A percentile compares a stretch with the other conserved stretches of the same genome.
Conservation (phyloP, 1,140 invertebrate species). For the Drosophila bipectinata region DNA sequence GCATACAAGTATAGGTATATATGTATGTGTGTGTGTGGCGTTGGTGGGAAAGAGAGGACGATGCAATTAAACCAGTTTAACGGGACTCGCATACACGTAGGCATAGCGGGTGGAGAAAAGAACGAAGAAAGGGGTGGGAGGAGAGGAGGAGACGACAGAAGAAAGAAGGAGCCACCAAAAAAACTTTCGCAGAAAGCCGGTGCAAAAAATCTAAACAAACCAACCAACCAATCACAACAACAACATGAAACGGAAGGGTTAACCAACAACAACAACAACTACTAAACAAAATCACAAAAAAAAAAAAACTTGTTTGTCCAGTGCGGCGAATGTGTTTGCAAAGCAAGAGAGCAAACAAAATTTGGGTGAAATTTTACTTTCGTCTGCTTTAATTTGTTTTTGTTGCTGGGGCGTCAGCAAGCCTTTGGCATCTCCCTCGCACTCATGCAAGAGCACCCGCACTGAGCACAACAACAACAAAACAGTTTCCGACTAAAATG, state of each 20-base stretch:
- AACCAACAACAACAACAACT: constrained; percentile 17
- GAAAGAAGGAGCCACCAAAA: constrained; percentile 41
- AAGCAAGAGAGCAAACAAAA: constrained; percentile 55
- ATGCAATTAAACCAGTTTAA: constrained; percentile 79
- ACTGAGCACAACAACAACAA: constrained; percentile 41
- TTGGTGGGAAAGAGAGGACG: constrained; percentile 39
- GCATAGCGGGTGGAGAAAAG: constrained; percentile 23
- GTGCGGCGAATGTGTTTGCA: constrained; percentile 29
- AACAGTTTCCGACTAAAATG: constrained; percentile 20
- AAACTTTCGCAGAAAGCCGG: constrained; percentile 74
- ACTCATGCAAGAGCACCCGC: constrained; percentile 33
- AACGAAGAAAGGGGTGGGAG: constrained; percentile 15
- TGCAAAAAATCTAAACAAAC: constrained; percentile 66
- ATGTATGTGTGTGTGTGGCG: not conserved
- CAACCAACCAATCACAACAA: constrained; percentile 18
- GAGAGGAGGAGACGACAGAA: not conserved
- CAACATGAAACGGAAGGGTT: constrained; percentile 43
- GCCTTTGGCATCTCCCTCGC: constrained; percentile 36
- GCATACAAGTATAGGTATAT: not conserved
- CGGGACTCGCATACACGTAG: constrained; percentile 47
- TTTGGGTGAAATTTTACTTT: constrained; percentile 81
- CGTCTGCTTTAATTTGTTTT: constrained; percentile 60
- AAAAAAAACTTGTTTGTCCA: constrained; percentile 65
- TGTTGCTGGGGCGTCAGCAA: constrained; percentile 61
- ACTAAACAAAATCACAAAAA: constrained; percentile 1